These are phyloP conservation scores for Nephrocerus scutellatus DNA, from an alignment of 2,888 invertebrate species.

Conservation along the genomic window DNA sequence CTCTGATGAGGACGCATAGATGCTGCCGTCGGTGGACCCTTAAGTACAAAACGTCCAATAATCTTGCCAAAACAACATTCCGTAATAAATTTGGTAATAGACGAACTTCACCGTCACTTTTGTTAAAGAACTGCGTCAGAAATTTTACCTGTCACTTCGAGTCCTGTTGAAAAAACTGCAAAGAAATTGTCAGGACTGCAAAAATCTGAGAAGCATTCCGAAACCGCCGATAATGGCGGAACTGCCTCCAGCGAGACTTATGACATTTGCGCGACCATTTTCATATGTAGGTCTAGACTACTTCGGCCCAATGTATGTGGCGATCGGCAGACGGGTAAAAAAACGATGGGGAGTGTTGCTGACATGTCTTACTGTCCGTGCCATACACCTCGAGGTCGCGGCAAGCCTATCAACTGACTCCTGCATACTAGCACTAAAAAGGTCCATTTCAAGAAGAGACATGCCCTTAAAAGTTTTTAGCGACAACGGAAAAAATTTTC, in stretches of 20 bases:
- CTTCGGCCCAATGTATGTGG: constrained; percentile 14
- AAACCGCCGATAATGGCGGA: constrained; percentile 12
- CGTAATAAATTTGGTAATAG: too few species aligned
- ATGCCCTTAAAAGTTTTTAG: constrained; percentile 15
- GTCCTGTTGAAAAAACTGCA: too few species aligned
- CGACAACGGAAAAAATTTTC: constrained; percentile 23
- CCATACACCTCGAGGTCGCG: constrained; percentile 18
- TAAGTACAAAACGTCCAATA: too few species aligned
- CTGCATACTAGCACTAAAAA: constrained; percentile 15
- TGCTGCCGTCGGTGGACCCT: too few species aligned
- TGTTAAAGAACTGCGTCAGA: too few species aligned
- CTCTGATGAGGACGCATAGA: too few species aligned
- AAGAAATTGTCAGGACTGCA: constrained; percentile 12
- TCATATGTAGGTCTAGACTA: constrained; percentile 14
- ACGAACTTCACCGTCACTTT: too few species aligned
- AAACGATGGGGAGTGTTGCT: constrained; percentile 18
- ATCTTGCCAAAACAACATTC: too few species aligned
- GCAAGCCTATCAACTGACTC: constrained; percentile 15
- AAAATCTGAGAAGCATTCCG: constrained; percentile 6
- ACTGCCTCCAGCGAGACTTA: constrained; percentile 10
- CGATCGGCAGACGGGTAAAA: constrained; percentile 11
- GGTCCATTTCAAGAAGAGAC: constrained; percentile 20
- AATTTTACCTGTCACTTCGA: too few species aligned
- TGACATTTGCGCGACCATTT: constrained; percentile 15
- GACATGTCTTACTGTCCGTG: constrained; percentile 18